These are phyloP conservation scores for Bucorvus abyssinicus DNA, from an alignment of 2,797 vertebrate species.

Conservation along the genomic window DNA sequence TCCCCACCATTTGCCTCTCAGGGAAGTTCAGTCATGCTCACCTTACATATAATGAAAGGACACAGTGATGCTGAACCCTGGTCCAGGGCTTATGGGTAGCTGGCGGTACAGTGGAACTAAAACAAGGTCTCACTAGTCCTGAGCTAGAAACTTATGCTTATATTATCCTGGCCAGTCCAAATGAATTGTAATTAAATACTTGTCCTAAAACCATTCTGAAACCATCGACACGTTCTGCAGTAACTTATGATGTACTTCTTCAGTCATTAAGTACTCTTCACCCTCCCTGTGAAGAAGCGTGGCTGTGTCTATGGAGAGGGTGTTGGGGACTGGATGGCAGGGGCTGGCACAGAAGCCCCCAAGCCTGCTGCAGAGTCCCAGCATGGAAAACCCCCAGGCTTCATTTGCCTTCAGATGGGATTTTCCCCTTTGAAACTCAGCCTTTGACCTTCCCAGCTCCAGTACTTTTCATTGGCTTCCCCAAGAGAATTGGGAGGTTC, in stretches of 20 bases:
- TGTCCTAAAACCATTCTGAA: background rate
- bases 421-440: background rate
- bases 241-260: background rate
- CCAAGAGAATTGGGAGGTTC: background rate
- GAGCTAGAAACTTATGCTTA: background rate
- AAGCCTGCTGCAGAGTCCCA: background rate
- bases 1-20: background rate
- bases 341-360: fast-evolving
- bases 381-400: background rate
- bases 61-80: background rate
- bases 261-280: background rate
- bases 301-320: background rate
- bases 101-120: background rate
- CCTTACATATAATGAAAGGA: background rate
- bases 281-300: fast-evolving
- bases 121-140: background rate
- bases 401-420: background rate
- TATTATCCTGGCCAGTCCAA: background rate
- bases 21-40: background rate
- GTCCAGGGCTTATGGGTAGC: fast-evolving
- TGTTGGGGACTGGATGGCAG: fast-evolving
- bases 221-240: background rate
- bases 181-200: background rate
- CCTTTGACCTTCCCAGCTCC: background rate
- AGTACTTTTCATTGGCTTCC: background rate